A percentile compares a stretch with the other conserved stretches of the same genome.
Evolutionary conservation across 2,888 invertebrate species (phyloP).

Genomic region (Cantharis rufa): DNA sequence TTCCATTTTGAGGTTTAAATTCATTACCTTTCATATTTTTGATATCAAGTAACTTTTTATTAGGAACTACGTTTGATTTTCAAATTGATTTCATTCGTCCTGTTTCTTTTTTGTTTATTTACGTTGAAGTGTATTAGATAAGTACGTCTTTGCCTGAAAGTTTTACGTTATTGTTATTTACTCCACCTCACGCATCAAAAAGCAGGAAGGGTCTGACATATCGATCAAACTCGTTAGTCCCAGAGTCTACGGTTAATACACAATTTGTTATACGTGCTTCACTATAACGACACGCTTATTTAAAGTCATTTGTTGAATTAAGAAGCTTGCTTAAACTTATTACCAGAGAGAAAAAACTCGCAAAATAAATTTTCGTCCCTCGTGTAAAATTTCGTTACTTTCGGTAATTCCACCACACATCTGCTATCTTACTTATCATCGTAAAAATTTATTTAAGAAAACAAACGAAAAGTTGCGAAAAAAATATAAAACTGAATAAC

Average conservation of each 20-base stretch:
- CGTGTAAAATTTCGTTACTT: slow-evolving; percentile 5
- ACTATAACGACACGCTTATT: slow-evolving; percentile 22
- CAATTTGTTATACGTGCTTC: slow-evolving; percentile 31
- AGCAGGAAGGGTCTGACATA: slow-evolving; percentile 38
- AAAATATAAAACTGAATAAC: not conserved
- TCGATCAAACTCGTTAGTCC: slow-evolving; percentile 34
- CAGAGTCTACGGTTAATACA: slow-evolving; percentile 23
- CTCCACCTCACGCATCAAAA: slow-evolving; percentile 41
- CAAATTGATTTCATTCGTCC: slow-evolving; percentile 11
- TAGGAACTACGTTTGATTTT: slow-evolving; percentile 16
- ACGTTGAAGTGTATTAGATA: not conserved
- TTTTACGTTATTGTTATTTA: slow-evolving; percentile 42
- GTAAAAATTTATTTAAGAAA: not conserved
- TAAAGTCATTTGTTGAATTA: slow-evolving; percentile 28
- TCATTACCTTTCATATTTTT: slow-evolving; percentile 10
- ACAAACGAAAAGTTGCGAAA: not conserved
- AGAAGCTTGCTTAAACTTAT: slow-evolving; percentile 23
- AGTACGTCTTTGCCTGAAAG: slow-evolving; percentile 30
- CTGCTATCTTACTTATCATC: slow-evolving; percentile 1
- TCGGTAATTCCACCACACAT: not conserved
- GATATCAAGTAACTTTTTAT: slow-evolving; percentile 11
- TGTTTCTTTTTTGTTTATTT: slow-evolving; percentile 3
- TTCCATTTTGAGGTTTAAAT: not conserved
- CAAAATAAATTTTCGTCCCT: slow-evolving; percentile 5
- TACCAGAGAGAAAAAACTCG: slow-evolving; percentile 6